Evolutionary conservation across 2,888 invertebrate species (phyloP), one percentile per base, ranked within the genome.

Genomic region (Peribatodes rhomboidaria): DNA sequence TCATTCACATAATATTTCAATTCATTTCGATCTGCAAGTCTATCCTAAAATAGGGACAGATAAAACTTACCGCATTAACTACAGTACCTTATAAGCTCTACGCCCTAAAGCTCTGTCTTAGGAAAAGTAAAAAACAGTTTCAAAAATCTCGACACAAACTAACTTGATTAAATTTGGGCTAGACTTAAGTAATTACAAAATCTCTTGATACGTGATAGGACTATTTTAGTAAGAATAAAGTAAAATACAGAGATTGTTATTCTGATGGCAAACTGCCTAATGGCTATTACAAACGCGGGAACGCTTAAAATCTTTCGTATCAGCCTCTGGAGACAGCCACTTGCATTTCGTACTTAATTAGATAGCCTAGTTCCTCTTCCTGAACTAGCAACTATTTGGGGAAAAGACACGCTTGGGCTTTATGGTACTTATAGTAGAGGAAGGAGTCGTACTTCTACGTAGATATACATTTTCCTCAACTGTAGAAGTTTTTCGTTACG

Each of bases 211-310:
- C 55, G 55, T 55, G 55, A 33, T 55, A 55, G 35, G 55, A 55
- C 44, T 55, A 31, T 31, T 18, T 55, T 31, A 22, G 39, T 13
- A 31, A 35, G 44, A 22, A 22, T 13, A 31, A 35, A 55, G 44
- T 44, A 44, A 55, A 55, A 31, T 18, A 44, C 44, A 55, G n/a
- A 37, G 18, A 46, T 60, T 46, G 53, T 27, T 53, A 60, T 46
- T 55, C 47, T 41, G 33, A 50, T 61, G 55, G 61, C 61, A 61
- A 33, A 42, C 55, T 61, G 49, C 55, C 61, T 61, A 61, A 55
- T 61, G 54, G 3, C 54, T 50, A 61, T 49, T 47, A 54, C 47
- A 44, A 53, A 53, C 47, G 18, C 18, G 52, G 39, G 47, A 33
- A 46, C 46, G 18, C 52, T 63, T 52, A 53, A 57, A 63, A 47